phyloP scores from a whole-genome alignment of 2,888 invertebrate species.

The Prosopocoilus inquinatus region DNA sequence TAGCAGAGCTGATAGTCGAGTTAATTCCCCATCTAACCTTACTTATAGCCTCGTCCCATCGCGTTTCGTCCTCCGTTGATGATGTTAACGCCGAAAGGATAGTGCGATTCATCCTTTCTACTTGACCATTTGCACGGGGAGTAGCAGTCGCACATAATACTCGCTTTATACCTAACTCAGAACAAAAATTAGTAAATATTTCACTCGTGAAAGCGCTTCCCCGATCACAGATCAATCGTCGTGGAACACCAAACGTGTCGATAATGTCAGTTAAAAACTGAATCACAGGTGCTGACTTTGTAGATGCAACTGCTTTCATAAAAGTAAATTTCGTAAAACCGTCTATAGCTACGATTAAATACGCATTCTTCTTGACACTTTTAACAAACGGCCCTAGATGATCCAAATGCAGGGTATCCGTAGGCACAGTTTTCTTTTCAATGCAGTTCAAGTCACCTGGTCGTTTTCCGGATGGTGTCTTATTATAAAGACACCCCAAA shows the following conservation, averaged over 20 bases:
- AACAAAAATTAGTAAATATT: neutral
- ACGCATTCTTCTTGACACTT: constrained; percentile 23
- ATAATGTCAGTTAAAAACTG: constrained; percentile 17
- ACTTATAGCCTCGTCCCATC: constrained; percentile 28
- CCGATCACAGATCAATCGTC: constrained; percentile 2
- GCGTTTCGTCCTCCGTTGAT: constrained; percentile 22
- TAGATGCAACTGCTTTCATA: constrained; percentile 29
- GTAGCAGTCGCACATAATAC: neutral
- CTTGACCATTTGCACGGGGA: constrained; percentile 29
- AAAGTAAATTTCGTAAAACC: constrained; percentile 39
- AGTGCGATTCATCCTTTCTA: constrained; percentile 28
- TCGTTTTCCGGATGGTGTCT: neutral
- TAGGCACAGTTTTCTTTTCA: neutral
- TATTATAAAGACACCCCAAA: constrained; percentile 1
- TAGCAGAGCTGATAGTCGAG: constrained; percentile 24
- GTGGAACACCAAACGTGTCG: neutral
- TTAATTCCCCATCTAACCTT: constrained; percentile 27
- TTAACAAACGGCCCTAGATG: too few species aligned
- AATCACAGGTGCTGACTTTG: constrained; percentile 23
- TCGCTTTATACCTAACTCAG: neutral
- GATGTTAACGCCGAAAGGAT: constrained; percentile 26
- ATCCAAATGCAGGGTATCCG: neutral
- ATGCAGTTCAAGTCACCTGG: neutral
- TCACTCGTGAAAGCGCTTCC: neutral
- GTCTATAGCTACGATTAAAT: constrained; percentile 36